Evolutionary conservation across 2,888 invertebrate species (phyloP).

Genomic region (Pherbina coryleti): DNA sequence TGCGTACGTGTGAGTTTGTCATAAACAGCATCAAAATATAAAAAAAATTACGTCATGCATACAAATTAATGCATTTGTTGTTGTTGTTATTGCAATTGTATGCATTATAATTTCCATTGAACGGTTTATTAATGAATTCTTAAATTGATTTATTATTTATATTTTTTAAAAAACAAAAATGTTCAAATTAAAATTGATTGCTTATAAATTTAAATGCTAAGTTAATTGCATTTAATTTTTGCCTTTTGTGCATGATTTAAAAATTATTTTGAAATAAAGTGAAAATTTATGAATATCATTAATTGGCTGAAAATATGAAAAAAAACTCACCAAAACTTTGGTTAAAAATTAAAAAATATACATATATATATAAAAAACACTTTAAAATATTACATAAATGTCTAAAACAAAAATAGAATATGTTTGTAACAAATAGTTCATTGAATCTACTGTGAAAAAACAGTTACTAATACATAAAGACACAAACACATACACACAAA

Average conservation of each 20-base stretch:
- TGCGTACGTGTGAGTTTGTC: slow-evolving; percentile 26
- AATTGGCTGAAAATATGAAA: not conserved
- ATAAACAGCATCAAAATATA: slow-evolving; percentile 28
- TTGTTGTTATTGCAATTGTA: slow-evolving; percentile 16
- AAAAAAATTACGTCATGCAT: slow-evolving; percentile 40
- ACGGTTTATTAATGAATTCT: slow-evolving; percentile 42
- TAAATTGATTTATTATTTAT: slow-evolving; percentile 54
- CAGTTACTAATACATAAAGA: no score
- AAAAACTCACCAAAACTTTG: not conserved
- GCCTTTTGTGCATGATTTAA: slow-evolving; percentile 25
- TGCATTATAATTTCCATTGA: slow-evolving; percentile 16
- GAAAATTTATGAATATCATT: no score
- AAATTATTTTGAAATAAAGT: not conserved
- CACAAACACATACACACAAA: no score
- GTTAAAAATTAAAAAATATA: no score
- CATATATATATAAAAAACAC: no score
- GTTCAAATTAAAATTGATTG: slow-evolving; percentile 59
- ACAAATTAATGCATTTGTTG: slow-evolving; percentile 43
- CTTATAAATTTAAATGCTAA: slow-evolving; percentile 57
- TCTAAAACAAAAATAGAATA: no score
- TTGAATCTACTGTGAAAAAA: no score
- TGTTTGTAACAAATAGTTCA: no score
- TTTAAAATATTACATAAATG: no score
- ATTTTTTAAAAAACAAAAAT: slow-evolving; percentile 46
- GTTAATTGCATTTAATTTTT: slow-evolving; percentile 57